A percentile compares a stretch with the other conserved stretches of the same genome.
Evolutionary conservation across 2,797 vertebrate species (phyloP).

Genomic region (Sphaeramia orbicularis): DNA sequence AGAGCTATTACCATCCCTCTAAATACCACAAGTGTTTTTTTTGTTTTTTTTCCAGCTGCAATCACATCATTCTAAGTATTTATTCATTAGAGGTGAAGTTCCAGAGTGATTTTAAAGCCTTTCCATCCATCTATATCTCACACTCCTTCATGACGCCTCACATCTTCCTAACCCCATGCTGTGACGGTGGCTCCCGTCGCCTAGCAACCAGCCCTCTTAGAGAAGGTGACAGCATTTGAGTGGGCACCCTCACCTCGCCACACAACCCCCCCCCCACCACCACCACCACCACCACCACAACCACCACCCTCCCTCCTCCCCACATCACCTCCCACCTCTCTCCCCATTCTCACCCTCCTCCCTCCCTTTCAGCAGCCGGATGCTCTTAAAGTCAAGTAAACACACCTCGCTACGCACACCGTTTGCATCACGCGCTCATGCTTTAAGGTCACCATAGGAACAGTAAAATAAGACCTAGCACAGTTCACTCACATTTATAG

Average conservation of each 20-base stretch:
- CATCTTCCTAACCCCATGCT: constrained; percentile 70
- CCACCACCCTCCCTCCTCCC: constrained; percentile 1
- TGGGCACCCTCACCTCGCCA: constrained; percentile 74
- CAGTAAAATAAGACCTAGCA: constrained; percentile 1
- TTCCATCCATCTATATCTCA: constrained; percentile 30
- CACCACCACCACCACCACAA: no score
- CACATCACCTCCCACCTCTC: background rate
- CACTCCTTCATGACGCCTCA: constrained; percentile 57
- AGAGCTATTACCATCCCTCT: constrained; percentile 29
- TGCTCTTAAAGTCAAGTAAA: constrained; percentile 63
- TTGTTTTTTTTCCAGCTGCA: constrained; percentile 11
- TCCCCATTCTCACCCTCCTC: background rate
- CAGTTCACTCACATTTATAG: background rate
- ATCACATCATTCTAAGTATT: constrained; percentile 7
- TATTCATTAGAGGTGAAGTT: constrained; percentile 47
- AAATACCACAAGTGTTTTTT: constrained; percentile 38
- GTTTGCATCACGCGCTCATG: constrained; percentile 8
- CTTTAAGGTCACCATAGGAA: background rate
- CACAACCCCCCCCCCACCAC: constrained; percentile 22
- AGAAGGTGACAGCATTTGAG: constrained; percentile 80
- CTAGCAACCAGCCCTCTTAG: constrained; percentile 76
- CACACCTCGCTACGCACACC: constrained; percentile 41
- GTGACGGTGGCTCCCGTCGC: constrained; percentile 65
- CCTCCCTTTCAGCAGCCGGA: constrained; percentile 49
- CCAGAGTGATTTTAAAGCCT: constrained; percentile 43